Evolutionary conservation across 2,113 vertebrate genomes (phyloP).

Genomic region (Antennarius striatus): DNA sequence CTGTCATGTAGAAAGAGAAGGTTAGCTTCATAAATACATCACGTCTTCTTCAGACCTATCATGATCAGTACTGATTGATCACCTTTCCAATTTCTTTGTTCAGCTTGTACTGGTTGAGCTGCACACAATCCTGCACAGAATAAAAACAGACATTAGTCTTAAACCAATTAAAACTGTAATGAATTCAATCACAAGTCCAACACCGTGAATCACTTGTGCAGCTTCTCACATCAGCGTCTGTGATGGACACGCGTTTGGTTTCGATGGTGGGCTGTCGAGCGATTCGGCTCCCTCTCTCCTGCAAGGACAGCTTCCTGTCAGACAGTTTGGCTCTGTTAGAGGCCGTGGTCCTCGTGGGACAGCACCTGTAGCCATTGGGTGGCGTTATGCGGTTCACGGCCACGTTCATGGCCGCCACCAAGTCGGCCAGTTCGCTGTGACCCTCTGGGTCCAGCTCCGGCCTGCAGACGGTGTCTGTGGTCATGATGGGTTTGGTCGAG

Average conservation of each 20-base stretch:
- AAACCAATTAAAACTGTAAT: not conserved
- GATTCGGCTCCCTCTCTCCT: slow-evolving; percentile 84
- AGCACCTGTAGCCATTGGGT: slow-evolving; percentile 49
- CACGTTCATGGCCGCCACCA: slow-evolving; percentile 86
- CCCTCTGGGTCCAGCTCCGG: slow-evolving; percentile 68
- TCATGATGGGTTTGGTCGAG: slow-evolving; percentile 53
- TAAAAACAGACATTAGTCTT: not conserved
- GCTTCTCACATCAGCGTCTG: slow-evolving; percentile 83
- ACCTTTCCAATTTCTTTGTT: slow-evolving; percentile 96
- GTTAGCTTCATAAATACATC: slow-evolving; percentile 3
- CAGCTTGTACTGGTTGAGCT: slow-evolving; percentile 94
- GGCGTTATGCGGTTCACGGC: slow-evolving; percentile 55
- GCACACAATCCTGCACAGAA: slow-evolving; percentile 86
- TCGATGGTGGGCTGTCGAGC: slow-evolving; percentile 90
- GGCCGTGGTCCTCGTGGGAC: slow-evolving; percentile 50
- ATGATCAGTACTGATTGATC: slow-evolving; percentile 8
- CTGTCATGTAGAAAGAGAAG: slow-evolving; percentile 70
- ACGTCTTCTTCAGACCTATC: not conserved
- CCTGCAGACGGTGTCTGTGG: slow-evolving; percentile 33
- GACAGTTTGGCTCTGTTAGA: slow-evolving; percentile 75
- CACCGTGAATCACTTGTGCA: not conserved
- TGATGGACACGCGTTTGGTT: slow-evolving; percentile 91
- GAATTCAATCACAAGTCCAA: not conserved
- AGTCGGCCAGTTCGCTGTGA: slow-evolving; percentile 82
- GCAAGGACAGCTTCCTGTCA: slow-evolving; percentile 90